A percentile compares a stretch with the other conserved stretches of the same genome.
Evolutionary conservation across 2,888 invertebrate genomes (phyloP).

Genomic region (Hirtodrosophila confusa): DNA sequence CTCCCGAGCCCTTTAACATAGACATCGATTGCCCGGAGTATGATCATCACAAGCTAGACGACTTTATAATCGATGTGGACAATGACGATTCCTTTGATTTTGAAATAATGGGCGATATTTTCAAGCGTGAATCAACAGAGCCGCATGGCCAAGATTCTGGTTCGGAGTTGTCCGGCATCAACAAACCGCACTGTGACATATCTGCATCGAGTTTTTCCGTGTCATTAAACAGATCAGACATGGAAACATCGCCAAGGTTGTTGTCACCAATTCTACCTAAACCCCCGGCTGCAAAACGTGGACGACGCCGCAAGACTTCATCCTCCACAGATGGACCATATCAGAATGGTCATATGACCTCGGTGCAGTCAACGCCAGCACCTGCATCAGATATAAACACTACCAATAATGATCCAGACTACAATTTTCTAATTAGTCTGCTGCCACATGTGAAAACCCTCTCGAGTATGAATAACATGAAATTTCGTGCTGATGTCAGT

Average conservation of each 20-base stretch:
- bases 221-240: slow-evolving; percentile 30
- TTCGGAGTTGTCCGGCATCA: slow-evolving; percentile 28
- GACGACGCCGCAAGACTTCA: slow-evolving; percentile 30
- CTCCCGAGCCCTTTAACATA: slow-evolving; percentile 26
- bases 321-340: slow-evolving; percentile 31
- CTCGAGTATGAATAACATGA: slow-evolving; percentile 57
- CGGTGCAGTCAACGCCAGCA: neutral
- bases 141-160: slow-evolving; percentile 13
- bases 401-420: slow-evolving; percentile 59
- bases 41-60: slow-evolving; percentile 32
- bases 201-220: slow-evolving; percentile 12
- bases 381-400: neutral
- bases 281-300: slow-evolving; percentile 41
- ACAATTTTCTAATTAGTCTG: slow-evolving; percentile 63
- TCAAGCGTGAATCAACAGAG: slow-evolving; percentile 42
- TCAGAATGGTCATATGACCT: slow-evolving; percentile 9
- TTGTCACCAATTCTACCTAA: slow-evolving; percentile 40
- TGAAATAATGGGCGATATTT: slow-evolving; percentile 66
- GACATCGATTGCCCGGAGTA: slow-evolving; percentile 1
- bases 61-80: slow-evolving; percentile 59
- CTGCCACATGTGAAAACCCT: slow-evolving; percentile 65
- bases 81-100: slow-evolving; percentile 67
- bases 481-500: slow-evolving; percentile 62
- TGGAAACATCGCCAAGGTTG: slow-evolving; percentile 43
- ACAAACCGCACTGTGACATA: slow-evolving; percentile 14